Conservation (phyloP, 2,797 vertebrate species). For the Crenichthys baileyi region DNA sequence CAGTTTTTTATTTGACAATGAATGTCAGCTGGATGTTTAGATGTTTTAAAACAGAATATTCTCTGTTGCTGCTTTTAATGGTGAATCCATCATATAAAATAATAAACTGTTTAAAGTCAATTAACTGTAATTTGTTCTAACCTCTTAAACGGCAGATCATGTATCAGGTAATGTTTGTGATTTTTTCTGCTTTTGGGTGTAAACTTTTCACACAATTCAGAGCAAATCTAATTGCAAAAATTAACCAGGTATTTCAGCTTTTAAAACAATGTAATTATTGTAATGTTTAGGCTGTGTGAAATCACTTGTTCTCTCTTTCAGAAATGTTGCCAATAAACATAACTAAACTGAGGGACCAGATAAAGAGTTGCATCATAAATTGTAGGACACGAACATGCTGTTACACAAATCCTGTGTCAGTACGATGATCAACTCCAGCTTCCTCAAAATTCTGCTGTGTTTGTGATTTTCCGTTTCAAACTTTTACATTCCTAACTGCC, state of each 20-base stretch:
- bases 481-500: neutral
- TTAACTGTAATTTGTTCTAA: neutral
- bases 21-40: neutral
- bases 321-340: neutral
- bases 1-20: neutral
- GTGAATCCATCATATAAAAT: neutral
- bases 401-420: conserved; percentile 40
- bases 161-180: neutral
- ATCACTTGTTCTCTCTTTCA: neutral
- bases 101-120: neutral
- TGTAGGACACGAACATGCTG: conserved; percentile 5
- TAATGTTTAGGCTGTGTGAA: neutral
- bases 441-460: conserved; percentile 47
- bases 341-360: neutral
- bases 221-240: neutral
- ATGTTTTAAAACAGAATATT: neutral
- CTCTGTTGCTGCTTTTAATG: neutral
- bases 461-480: conserved; percentile 26
- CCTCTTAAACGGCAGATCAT: neutral
- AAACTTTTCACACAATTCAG: neutral
- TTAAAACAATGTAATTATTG: neutral
- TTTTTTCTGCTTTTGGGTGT: neutral
- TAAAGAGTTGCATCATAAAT: conserved; percentile 3
- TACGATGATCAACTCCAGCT: conserved; percentile 19
- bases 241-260: neutral